Conservation (phyloP, 2,113 vertebrate genomes). For the Lethenteron camtschaticum region DNA sequence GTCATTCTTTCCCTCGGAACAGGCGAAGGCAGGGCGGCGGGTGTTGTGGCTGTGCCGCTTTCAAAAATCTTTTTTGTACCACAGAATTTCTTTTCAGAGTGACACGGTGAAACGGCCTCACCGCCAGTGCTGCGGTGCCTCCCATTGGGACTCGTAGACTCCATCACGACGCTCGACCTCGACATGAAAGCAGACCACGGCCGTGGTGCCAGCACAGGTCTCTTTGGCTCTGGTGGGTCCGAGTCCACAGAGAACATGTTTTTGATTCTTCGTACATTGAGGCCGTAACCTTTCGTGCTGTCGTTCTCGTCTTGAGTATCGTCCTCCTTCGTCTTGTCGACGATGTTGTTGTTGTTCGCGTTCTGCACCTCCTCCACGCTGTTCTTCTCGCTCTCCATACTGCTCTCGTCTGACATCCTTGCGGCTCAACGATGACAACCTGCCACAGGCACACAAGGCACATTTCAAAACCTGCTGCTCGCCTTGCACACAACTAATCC, state of each 20-base stretch:
- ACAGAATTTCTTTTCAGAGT: neutral
- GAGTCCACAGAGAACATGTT: neutral
- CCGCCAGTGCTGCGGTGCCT: neutral
- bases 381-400: too few relatives aligned
- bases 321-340: too few relatives aligned
- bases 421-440: too few relatives aligned
- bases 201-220: neutral
- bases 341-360: too few relatives aligned
- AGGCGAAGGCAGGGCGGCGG: too few relatives aligned
- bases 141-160: neutral
- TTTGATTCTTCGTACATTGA: constrained; percentile 3
- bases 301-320: neutral
- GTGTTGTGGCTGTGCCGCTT: neutral
- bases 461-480: too few relatives aligned
- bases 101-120: neutral
- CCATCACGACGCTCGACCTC: neutral
- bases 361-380: too few relatives aligned
- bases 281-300: neutral
- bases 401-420: too few relatives aligned
- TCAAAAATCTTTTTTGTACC: neutral
- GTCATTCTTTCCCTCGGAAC: too few relatives aligned
- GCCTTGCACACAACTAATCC: too few relatives aligned
- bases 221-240: neutral
- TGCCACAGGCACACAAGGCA: too few relatives aligned
- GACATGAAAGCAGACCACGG: constrained; percentile 1